Conservation (phyloP, 2,888 invertebrate genomes). For the Ophioninae sp. region DNA sequence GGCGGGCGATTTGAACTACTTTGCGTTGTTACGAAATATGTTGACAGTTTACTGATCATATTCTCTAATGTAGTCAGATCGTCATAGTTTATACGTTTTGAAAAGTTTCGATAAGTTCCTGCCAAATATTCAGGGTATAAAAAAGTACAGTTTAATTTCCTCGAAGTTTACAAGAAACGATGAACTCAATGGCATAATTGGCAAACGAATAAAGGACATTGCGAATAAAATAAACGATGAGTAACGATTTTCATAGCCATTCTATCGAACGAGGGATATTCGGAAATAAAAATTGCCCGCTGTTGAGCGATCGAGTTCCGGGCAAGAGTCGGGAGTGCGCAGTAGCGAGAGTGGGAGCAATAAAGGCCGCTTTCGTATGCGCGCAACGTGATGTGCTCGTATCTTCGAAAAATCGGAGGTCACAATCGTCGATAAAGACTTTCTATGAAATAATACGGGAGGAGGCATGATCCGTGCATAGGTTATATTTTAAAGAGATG, state of each 20-base stretch:
- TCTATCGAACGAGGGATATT: not conserved
- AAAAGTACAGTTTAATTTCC: not conserved
- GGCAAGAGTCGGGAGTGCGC: not conserved
- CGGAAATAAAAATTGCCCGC: not conserved
- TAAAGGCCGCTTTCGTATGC: slow-evolving; percentile 53
- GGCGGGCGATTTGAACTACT: slow-evolving; percentile 47
- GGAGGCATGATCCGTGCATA: not conserved
- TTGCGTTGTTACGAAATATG: not conserved
- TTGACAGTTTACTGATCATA: not conserved
- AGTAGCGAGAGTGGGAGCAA: not conserved
- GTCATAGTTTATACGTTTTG: not conserved
- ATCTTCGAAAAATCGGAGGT: slow-evolving; percentile 66
- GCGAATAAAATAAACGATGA: not conserved
- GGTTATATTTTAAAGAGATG: slow-evolving; percentile 34
- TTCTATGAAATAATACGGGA: slow-evolving; percentile 45
- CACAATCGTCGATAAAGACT: slow-evolving; percentile 53
- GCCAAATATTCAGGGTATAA: not conserved
- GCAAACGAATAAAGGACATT: not conserved
- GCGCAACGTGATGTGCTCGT: slow-evolving; percentile 44
- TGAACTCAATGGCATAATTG: not conserved
- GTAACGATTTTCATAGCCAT: not conserved
- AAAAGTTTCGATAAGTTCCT: not conserved
- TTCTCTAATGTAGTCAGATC: not conserved
- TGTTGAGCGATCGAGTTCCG: slow-evolving; percentile 20
- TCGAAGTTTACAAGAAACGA: not conserved